phyloP scores from a whole-genome alignment of 2,797 vertebrate genomes.

The Thamnophis elegans region DNA sequence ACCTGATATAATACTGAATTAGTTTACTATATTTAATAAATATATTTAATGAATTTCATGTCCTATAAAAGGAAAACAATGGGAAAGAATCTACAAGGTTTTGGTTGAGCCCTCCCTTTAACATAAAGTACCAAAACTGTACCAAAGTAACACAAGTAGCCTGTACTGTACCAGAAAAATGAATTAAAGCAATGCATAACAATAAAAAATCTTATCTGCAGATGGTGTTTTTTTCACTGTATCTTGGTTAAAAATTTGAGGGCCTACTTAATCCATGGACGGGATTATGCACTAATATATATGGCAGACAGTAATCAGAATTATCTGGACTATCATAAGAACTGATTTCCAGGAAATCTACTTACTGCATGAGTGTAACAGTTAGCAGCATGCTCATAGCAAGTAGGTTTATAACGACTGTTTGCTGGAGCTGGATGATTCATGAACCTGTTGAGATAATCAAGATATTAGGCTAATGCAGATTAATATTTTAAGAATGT shows the following conservation, averaged over 20 bases:
- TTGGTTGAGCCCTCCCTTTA: not conserved
- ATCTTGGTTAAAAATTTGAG: not conserved
- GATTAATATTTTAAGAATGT: slow-evolving; percentile 13
- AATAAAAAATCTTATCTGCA: not conserved
- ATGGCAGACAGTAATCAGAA: not conserved
- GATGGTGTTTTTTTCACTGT: not conserved
- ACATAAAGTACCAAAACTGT: not conserved
- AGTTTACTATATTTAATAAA: not conserved
- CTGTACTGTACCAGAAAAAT: not conserved
- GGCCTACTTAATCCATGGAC: not conserved
- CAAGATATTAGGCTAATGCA: slow-evolving; percentile 19
- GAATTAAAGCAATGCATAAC: not conserved
- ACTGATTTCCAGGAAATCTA: slow-evolving; percentile 11
- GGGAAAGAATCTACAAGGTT: not conserved
- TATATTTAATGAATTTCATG: not conserved
- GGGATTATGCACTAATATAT: not conserved
- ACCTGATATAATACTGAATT: not conserved
- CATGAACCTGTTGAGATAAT: slow-evolving; percentile 87
- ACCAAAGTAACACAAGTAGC: not conserved
- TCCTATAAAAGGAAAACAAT: not conserved
- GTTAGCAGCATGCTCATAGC: slow-evolving; percentile 98
- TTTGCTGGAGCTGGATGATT: slow-evolving; percentile 92
- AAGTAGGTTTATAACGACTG: slow-evolving; percentile 95
- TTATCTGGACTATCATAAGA: not conserved
- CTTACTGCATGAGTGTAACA: slow-evolving; percentile 98